These are phyloP conservation scores for Tetanocera ferruginea DNA, from an alignment of 2,888 invertebrate genomes.

Conservation along the genomic window DNA sequence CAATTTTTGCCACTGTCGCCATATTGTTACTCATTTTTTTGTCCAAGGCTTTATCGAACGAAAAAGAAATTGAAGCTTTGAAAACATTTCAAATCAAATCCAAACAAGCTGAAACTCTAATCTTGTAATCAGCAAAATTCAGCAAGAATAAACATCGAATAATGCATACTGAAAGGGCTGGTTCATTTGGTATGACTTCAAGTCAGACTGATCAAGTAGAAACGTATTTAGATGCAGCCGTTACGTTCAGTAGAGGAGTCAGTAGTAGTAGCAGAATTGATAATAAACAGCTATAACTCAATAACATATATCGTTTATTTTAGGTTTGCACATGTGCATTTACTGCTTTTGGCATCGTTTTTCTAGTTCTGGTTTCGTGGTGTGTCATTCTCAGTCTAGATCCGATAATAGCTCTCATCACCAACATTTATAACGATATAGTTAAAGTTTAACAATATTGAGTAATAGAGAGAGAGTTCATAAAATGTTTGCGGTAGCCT, in stretches of 20 bases:
- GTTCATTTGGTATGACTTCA: too few relatives aligned
- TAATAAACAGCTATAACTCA: too few relatives aligned
- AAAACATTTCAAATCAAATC: background rate
- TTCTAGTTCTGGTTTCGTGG: background rate
- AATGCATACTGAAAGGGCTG: too few relatives aligned
- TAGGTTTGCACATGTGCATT: background rate
- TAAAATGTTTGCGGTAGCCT: too few relatives aligned
- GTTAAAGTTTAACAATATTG: too few relatives aligned
- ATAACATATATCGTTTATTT: background rate
- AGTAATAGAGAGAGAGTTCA: too few relatives aligned
- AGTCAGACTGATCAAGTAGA: background rate
- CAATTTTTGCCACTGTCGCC: background rate
- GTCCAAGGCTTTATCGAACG: background rate
- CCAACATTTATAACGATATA: background rate
- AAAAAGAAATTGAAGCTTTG: constrained; percentile 2
- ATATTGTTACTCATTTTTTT: constrained; percentile 4
- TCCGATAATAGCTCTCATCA: background rate
- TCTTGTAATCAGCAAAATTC: background rate
- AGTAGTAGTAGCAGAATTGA: background rate
- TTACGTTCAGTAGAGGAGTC: background rate
- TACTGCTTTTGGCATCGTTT: background rate
- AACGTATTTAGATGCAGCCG: background rate
- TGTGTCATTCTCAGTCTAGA: background rate
- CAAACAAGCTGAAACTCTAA: background rate
- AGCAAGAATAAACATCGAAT: too few relatives aligned